Evolutionary conservation across 2,113 vertebrate genomes (phyloP).

Genomic region (Procavia capensis): DNA sequence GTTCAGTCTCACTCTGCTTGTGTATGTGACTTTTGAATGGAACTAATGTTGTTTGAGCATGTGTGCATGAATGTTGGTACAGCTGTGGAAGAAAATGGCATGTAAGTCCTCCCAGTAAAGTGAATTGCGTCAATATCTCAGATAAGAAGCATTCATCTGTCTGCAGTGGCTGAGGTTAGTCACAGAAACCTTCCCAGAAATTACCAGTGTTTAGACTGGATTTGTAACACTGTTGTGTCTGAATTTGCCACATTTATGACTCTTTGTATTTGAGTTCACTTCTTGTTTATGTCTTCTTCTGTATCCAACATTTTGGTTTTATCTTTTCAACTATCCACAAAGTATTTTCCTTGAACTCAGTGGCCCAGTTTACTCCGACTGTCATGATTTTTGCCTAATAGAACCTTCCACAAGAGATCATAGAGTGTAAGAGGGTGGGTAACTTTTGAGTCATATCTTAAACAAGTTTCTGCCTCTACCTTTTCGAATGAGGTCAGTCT

Average conservation of each 20-base stretch:
- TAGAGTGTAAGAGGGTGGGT: background rate
- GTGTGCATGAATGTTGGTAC: background rate
- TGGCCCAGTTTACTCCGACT: background rate
- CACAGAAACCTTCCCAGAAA: constrained; percentile 29
- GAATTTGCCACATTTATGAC: constrained; percentile 16
- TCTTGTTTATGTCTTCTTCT: constrained; percentile 27
- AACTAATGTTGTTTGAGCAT: constrained; percentile 5
- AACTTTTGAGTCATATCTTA: background rate
- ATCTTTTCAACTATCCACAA: background rate
- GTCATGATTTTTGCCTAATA: background rate
- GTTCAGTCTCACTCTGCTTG: background rate
- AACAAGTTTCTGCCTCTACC: background rate
- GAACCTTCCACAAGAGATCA: background rate
- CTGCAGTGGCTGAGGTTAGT: constrained; percentile 2
- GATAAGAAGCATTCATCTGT: background rate
- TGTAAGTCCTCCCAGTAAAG: constrained; percentile 6
- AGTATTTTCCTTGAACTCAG: background rate
- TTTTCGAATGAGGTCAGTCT: background rate
- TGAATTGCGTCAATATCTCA: background rate
- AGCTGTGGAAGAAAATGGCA: constrained; percentile 40
- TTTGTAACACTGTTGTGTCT: background rate
- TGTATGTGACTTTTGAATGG: constrained; percentile 57
- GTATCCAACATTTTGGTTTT: background rate
- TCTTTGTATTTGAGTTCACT: background rate
- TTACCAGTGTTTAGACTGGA: constrained; percentile 25